Evolutionary conservation across 2,888 invertebrate genomes (phyloP).

Genomic region (Lissonota sp.): DNA sequence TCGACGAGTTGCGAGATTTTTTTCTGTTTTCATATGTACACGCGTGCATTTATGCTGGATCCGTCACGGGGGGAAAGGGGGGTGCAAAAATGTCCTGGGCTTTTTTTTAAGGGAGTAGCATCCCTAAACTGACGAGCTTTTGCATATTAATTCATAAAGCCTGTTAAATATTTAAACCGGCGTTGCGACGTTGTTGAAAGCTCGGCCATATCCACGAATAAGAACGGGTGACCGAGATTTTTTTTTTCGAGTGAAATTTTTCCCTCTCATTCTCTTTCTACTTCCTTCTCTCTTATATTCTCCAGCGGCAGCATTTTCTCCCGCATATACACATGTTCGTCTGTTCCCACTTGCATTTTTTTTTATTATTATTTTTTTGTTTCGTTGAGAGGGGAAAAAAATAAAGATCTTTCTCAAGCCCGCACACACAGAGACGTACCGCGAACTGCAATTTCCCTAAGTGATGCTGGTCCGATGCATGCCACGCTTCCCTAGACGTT

Average conservation of each 20-base stretch:
- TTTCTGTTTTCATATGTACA: conserved; percentile 34
- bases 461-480: conserved; percentile 55
- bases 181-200: background rate
- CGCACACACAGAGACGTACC: conserved; percentile 21
- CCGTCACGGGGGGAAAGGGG: background rate
- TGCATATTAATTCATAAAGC: conserved; percentile 26
- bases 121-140: conserved; percentile 8
- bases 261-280: conserved; percentile 1
- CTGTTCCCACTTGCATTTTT: background rate
- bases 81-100: background rate
- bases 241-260: conserved; percentile 12
- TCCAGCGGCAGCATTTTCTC: background rate
- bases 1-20: conserved; percentile 50
- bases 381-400: conserved; percentile 2
- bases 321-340: conserved; percentile 1
- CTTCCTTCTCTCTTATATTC: background rate
- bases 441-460: conserved; percentile 63
- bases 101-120: conserved; percentile 4
- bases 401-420: conserved; percentile 30
- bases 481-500: conserved; percentile 26
- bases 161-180: conserved; percentile 35
- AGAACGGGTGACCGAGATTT: conserved; percentile 36
- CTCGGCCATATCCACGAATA: conserved; percentile 20
- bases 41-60: conserved; percentile 7
- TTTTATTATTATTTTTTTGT: background rate